Percentiles rank a stretch among this genome's conserved stretches.
Conservation (phyloP, 2,888 invertebrate species). For the Drosophila birchii region DNA sequence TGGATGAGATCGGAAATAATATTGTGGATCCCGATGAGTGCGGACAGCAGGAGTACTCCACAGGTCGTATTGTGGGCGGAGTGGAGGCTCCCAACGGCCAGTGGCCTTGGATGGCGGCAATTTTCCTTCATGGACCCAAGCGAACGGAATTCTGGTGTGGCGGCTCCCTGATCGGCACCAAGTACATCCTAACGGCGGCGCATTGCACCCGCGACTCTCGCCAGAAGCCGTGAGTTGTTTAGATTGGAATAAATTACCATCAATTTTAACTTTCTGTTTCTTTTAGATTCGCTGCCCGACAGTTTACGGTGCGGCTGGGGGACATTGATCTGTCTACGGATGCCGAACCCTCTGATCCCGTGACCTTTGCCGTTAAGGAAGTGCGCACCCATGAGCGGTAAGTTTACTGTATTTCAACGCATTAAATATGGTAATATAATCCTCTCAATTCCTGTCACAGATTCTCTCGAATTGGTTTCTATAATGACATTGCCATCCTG, state of each 20-base stretch:
- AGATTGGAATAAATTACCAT: accelerated
- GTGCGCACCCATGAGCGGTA: slow-evolving; percentile 91
- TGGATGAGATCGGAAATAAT: slow-evolving; percentile 75
- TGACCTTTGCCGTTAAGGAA: slow-evolving; percentile 91
- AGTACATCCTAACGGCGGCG: slow-evolving; percentile 93
- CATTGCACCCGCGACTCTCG: slow-evolving; percentile 96
- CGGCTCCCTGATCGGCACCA: slow-evolving; percentile 92
- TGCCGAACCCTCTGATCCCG: slow-evolving; percentile 93
- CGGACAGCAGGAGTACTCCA: slow-evolving; percentile 92
- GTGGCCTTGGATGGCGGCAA: slow-evolving; percentile 99
- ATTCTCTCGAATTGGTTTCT: slow-evolving; percentile 96
- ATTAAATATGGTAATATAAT: not conserved
- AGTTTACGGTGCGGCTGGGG: slow-evolving; percentile 95
- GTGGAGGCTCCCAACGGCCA: slow-evolving; percentile 92
- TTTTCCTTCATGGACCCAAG: slow-evolving; percentile 93
- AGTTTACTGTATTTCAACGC: accelerated
- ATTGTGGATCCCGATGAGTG: slow-evolving; percentile 87
- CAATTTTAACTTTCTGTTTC: slow-evolving; percentile 22
- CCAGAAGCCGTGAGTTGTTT: slow-evolving; percentile 91
- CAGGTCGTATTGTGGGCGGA: slow-evolving; percentile 96
- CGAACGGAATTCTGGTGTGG: slow-evolving; percentile 97
- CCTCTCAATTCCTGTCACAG: slow-evolving; percentile 72
- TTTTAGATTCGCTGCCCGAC: slow-evolving; percentile 92
- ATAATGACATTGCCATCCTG: slow-evolving; percentile 93
- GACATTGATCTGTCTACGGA: slow-evolving; percentile 94